Percentiles rank a stretch among this genome's conserved stretches.
phyloP scores from a whole-genome alignment of 2,113 vertebrate genomes.

The Antechinus stuartii region DNA sequence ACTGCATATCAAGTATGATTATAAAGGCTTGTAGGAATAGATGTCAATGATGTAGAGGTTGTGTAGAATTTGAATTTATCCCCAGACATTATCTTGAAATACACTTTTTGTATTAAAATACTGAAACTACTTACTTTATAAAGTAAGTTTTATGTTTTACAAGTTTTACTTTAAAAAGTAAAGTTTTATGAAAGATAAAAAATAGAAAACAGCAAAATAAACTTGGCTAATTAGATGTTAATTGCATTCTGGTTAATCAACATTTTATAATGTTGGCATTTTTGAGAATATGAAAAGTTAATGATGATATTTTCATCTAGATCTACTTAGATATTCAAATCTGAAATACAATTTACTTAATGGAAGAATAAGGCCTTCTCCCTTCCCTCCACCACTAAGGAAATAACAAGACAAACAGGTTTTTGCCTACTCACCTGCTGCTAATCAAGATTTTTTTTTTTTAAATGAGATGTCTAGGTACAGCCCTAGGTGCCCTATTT shows the following conservation, averaged over 20 bases:
- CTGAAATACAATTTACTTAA: not conserved
- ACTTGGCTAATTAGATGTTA: slow-evolving; percentile 30
- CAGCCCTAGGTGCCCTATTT: not conserved
- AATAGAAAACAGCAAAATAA: slow-evolving; percentile 38
- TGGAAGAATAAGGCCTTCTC: not conserved
- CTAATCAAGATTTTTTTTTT: not conserved
- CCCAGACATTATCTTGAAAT: not conserved
- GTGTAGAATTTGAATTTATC: not conserved
- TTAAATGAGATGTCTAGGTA: not conserved
- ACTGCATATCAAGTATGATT: not conserved
- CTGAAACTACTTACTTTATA: slow-evolving; percentile 3
- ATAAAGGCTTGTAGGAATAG: not conserved
- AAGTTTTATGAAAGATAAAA: not conserved
- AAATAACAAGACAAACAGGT: not conserved
- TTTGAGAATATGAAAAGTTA: not conserved
- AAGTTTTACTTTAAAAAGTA: too few species aligned
- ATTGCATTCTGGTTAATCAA: not conserved
- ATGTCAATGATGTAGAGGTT: not conserved
- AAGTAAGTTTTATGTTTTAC: too few species aligned
- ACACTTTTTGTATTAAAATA: not conserved
- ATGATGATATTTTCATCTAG: slow-evolving; percentile 25
- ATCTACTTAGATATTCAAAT: not conserved
- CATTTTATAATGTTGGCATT: slow-evolving; percentile 47
- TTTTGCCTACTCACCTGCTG: not conserved
- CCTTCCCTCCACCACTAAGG: not conserved